These are phyloP conservation scores for Eurytoma adleriae DNA, from an alignment of 2,888 invertebrate genomes.

Conservation along the genomic window DNA sequence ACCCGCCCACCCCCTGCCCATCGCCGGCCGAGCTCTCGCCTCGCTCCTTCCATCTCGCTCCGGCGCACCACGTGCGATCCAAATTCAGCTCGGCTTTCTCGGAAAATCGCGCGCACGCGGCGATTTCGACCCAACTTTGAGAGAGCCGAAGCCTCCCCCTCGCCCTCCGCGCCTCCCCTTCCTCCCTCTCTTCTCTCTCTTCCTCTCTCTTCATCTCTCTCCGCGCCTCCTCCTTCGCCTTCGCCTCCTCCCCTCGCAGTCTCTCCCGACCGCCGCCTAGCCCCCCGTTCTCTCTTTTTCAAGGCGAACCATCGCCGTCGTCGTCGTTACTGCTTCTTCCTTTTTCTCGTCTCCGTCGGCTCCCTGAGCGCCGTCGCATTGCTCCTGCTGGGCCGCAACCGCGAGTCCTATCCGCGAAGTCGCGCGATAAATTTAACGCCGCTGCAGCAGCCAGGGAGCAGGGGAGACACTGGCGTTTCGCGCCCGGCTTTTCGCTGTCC, in stretches of 20 bases:
- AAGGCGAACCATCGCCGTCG: slow-evolving; percentile 44
- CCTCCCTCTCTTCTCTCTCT: background rate
- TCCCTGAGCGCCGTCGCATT: background rate
- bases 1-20: slow-evolving; percentile 3
- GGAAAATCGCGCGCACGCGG: slow-evolving; percentile 46
- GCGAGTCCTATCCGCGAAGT: background rate
- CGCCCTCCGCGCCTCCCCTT: background rate
- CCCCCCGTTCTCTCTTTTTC: slow-evolving; percentile 38
- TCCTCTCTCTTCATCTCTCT: slow-evolving; percentile 21
- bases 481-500: background rate
- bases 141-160: slow-evolving; percentile 14
- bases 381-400: background rate
- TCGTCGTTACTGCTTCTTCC: slow-evolving; percentile 11
- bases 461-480: background rate
- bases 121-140: slow-evolving; percentile 32
- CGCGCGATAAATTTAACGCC: slow-evolving; percentile 48
- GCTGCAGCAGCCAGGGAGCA: background rate
- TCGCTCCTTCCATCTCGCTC: background rate
- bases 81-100: slow-evolving; percentile 52
- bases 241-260: background rate
- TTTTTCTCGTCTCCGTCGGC: background rate
- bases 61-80: slow-evolving; percentile 25
- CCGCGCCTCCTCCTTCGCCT: background rate
- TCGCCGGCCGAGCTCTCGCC: slow-evolving; percentile 12
- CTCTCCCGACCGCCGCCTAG: background rate